A percentile compares a stretch with the other conserved stretches of the same genome.
phyloP scores from a whole-genome alignment of 2,888 invertebrate species.

The Mythimna vitellina region DNA sequence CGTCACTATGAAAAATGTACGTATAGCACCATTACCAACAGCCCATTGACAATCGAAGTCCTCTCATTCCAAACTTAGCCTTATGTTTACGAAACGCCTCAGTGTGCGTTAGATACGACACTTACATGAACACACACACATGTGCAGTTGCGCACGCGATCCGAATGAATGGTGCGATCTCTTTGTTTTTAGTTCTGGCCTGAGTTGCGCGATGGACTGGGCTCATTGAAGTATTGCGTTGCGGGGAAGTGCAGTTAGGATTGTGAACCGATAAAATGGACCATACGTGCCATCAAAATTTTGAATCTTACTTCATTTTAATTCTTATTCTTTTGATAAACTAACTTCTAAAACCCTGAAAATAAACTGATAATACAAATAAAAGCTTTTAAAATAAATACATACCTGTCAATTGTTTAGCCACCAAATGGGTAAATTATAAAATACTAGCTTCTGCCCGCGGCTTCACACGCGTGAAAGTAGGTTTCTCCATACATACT shows the following conservation, averaged over 20 bases:
- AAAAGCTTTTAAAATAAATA: no score
- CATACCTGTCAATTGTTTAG: no score
- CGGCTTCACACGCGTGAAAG: no score
- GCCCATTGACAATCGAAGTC: neutral
- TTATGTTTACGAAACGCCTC: slow-evolving; percentile 17
- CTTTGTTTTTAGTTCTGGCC: slow-evolving; percentile 50
- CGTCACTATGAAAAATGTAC: neutral
- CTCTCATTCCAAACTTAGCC: slow-evolving; percentile 1
- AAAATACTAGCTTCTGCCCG: no score
- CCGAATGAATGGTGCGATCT: slow-evolving; percentile 55
- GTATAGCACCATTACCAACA: neutral
- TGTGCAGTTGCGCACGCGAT: slow-evolving; percentile 41
- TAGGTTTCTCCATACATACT: no score
- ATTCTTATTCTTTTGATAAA: no score
- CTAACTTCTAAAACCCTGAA: no score
- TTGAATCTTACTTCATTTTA: no score
- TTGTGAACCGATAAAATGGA: no score
- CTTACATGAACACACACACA: slow-evolving; percentile 3
- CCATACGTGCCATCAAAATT: no score
- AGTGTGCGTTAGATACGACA: slow-evolving; percentile 16
- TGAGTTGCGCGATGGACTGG: neutral
- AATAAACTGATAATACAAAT: no score
- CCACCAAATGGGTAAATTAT: no score
- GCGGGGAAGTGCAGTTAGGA: neutral
- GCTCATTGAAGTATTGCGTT: neutral